phyloP scores from a whole-genome alignment of 2,113 vertebrate species.

The Crotalus helleri region DNA sequence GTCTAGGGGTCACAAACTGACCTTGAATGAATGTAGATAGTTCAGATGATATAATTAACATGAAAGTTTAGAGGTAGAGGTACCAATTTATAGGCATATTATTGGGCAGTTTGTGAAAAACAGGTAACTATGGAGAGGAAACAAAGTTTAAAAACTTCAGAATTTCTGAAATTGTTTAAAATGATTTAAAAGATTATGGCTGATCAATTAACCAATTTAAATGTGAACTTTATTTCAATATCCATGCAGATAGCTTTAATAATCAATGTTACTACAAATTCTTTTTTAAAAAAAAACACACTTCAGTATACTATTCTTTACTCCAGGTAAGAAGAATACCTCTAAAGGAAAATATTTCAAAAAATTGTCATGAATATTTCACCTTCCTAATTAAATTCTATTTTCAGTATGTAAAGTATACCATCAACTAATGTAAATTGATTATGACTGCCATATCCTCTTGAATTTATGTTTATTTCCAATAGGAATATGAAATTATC shows the following conservation, averaged over 20 bases:
- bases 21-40: not conserved
- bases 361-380: not conserved
- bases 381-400: not conserved
- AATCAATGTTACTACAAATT: not conserved
- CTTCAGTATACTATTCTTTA: not conserved
- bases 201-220: not conserved
- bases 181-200: not conserved
- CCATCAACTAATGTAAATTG: not conserved
- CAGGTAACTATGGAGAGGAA: not conserved
- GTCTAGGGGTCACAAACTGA: not conserved
- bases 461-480: not conserved
- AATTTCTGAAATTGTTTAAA: not conserved
- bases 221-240: not conserved
- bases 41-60: not conserved
- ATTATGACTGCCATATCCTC: not conserved
- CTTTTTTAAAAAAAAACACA: not conserved
- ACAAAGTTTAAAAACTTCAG: not conserved
- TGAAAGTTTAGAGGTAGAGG: not conserved
- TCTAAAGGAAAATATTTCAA: not conserved
- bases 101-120: not conserved
- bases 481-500: not conserved
- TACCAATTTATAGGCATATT: not conserved
- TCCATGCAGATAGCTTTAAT: not conserved
- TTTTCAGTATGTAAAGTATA: not conserved
- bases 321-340: not conserved